Percentiles rank a stretch among this genome's conserved stretches.
phyloP scores from a whole-genome alignment of 2,113 vertebrate species.

The Sylvilagus bachmani region DNA sequence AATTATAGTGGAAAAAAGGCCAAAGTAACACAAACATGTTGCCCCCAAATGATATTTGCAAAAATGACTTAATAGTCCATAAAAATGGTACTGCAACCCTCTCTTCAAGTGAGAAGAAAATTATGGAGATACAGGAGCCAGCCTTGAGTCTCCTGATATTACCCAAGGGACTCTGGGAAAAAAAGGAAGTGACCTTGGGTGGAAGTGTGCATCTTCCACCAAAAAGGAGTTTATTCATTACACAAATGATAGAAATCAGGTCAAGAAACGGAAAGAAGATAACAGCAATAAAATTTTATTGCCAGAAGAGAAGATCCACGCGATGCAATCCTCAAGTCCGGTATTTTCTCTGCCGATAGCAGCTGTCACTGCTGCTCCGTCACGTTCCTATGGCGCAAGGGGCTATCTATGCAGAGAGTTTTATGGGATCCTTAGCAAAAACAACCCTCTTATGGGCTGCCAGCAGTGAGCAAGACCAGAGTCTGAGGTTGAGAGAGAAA shows the following conservation, averaged over 20 bases:
- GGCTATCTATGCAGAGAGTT: neutral
- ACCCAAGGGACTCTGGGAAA: neutral
- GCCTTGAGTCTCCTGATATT: neutral
- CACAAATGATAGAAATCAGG: slow-evolving; percentile 44
- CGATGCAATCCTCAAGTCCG: neutral
- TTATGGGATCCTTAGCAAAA: slow-evolving; percentile 55
- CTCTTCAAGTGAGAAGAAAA: slow-evolving; percentile 43
- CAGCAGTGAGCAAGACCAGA: slow-evolving; percentile 26
- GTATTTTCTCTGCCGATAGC: slow-evolving; percentile 17
- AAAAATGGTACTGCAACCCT: slow-evolving; percentile 29
- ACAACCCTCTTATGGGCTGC: slow-evolving; percentile 4
- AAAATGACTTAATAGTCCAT: slow-evolving; percentile 32
- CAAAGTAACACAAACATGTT: slow-evolving; percentile 37
- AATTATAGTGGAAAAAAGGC: slow-evolving; percentile 32
- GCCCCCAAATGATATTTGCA: slow-evolving; percentile 51
- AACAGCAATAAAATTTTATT: slow-evolving; percentile 1
- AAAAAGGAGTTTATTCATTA: slow-evolving; percentile 22
- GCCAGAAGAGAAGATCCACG: slow-evolving; percentile 41
- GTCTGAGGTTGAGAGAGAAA: slow-evolving; percentile 63
- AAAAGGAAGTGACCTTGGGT: neutral
- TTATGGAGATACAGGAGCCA: neutral
- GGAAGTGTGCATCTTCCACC: neutral
- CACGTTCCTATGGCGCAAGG: neutral
- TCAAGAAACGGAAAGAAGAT: slow-evolving; percentile 55
- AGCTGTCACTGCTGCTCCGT: neutral